Conservation (phyloP, 2,888 invertebrate genomes). For the Nemoura dubitans region DNA sequence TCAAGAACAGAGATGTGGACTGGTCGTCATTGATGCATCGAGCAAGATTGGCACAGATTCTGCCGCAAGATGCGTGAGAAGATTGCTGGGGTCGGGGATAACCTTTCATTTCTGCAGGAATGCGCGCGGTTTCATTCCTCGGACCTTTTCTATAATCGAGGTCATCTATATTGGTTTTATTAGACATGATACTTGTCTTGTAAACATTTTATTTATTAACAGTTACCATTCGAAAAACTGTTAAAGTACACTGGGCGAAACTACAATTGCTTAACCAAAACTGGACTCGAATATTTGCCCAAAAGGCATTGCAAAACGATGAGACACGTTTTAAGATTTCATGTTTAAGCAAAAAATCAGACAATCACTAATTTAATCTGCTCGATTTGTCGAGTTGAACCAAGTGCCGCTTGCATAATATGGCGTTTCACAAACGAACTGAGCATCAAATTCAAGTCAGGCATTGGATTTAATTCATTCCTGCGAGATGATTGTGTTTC, state of each 20-base stretch:
- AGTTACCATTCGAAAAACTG: too few relatives aligned
- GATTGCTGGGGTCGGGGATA: neutral
- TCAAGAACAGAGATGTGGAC: too few relatives aligned
- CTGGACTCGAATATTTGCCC: too few relatives aligned
- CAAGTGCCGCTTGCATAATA: neutral
- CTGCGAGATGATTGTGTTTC: neutral
- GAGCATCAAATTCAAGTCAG: neutral
- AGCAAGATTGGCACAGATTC: conserved; percentile 36
- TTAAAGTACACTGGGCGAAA: too few relatives aligned
- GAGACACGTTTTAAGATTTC: too few relatives aligned
- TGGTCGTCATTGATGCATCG: too few relatives aligned
- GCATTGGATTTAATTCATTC: neutral
- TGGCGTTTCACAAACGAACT: neutral
- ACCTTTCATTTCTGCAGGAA: conserved; percentile 14
- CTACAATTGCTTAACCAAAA: too few relatives aligned
- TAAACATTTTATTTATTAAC: too few relatives aligned
- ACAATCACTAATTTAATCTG: too few relatives aligned
- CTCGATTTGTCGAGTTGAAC: neutral
- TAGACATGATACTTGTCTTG: too few relatives aligned
- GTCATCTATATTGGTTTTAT: neutral
- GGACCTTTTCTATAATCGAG: neutral
- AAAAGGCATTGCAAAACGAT: too few relatives aligned
- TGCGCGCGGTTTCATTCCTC: neutral
- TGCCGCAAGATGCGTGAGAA: neutral
- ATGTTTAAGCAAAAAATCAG: too few relatives aligned